Conservation (phyloP, 2,797 vertebrate species). For the Pangasius krempfi region DNA sequence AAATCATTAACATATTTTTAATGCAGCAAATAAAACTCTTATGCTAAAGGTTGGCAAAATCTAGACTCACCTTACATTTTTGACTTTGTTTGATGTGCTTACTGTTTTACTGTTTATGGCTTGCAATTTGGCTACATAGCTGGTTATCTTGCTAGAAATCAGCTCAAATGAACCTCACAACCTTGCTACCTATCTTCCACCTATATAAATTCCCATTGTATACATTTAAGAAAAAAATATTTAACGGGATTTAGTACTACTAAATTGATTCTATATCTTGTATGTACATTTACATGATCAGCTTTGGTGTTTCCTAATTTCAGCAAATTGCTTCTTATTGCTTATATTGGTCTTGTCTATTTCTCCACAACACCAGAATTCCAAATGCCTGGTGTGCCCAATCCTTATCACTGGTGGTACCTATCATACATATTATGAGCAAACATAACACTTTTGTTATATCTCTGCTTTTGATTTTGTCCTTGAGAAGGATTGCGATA, state of each 20-base stretch:
- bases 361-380: neutral
- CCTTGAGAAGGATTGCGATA: neutral
- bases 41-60: neutral
- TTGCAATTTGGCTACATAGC: neutral
- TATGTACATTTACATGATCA: neutral
- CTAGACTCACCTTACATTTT: neutral
- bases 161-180: neutral
- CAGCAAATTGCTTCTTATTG: neutral
- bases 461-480: neutral
- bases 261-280: neutral
- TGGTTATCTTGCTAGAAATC: neutral
- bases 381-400: neutral
- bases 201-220: neutral
- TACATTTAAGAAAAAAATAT: neutral
- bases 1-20: neutral
- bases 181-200: neutral
- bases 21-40: neutral
- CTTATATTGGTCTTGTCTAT: neutral
- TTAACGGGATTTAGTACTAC: neutral
- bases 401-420: neutral
- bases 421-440: neutral
- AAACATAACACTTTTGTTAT: neutral
- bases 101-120: neutral
- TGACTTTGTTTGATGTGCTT: neutral
- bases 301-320: neutral